These are phyloP conservation scores for Eucera pruinosa DNA, from an alignment of 2,888 invertebrate species.

Conservation along the genomic window DNA sequence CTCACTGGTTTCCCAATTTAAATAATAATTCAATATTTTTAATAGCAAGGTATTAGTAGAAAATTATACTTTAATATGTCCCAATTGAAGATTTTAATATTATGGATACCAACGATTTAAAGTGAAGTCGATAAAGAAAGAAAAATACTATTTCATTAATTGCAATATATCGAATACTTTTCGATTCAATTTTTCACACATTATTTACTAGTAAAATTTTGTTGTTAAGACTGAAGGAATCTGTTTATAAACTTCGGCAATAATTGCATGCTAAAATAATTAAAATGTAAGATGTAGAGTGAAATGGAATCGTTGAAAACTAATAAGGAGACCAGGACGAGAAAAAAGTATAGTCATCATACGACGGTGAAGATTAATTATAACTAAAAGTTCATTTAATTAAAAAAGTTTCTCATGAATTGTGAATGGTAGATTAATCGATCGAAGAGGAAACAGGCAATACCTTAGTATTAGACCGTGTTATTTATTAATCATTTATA, in stretches of 20 bases:
- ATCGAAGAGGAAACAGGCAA: neutral
- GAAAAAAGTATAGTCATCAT: conserved; percentile 34
- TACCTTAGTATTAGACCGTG: too few relatives aligned
- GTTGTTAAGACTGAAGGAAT: neutral
- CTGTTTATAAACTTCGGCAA: conserved; percentile 1
- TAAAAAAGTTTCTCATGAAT: conserved; percentile 77
- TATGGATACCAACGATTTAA: neutral
- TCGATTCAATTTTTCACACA: neutral
- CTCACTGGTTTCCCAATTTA: neutral
- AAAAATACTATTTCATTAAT: too few relatives aligned
- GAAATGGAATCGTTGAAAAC: conserved; percentile 19
- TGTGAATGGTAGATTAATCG: conserved; percentile 36
- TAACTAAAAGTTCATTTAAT: conserved; percentile 81
- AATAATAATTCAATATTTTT: neutral
- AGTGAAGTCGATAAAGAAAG: neutral
- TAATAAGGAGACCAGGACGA: conserved; percentile 14
- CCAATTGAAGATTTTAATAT: neutral
- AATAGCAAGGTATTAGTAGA: neutral
- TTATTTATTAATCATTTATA: neutral
- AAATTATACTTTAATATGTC: neutral
- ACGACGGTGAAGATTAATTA: conserved; percentile 79
- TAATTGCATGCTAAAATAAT: conserved; percentile 31
- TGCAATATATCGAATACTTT: neutral
- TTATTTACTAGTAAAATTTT: neutral
- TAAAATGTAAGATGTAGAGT: conserved; percentile 25